Evolutionary conservation across 2,113 vertebrate species (phyloP), one percentile per base, ranked within the genome.

Genomic region (Thymallus thymallus): DNA sequence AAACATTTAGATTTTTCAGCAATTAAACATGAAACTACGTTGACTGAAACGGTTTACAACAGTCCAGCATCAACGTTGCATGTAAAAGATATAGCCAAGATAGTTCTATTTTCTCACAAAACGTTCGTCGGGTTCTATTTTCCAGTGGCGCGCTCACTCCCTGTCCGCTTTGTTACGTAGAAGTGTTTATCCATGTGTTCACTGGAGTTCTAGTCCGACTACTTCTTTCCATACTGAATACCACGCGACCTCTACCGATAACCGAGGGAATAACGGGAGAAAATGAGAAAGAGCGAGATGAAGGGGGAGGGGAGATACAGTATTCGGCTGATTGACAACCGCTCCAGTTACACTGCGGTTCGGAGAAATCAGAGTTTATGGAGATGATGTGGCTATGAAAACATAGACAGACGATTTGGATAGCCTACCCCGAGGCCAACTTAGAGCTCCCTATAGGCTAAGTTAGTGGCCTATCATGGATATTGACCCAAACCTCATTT

Each of bases 191-290:
- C 88, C 88, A 87, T 83, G 87, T 72, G 82, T 74, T 78, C 85
- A 55, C 55, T 48, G 64, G 77, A 73, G 76, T 68, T 76, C 26
- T 71, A 69, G 72, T 64, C 6, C 46, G 41, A 71, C 76, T 69
- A 55, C 73, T 77, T 65, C 58, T 55, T 62, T 83, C 75, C 82
- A 45, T 77, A 69, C 76, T 23, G 74, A 65, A 85, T 81, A 87
- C 88, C 82, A 85, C 73, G 86, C 93, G 93, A 91, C 93, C 91
- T 91, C 92, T 92, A 87, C 83, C 80, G 93, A 85, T 26, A 81
- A 84, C 67, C 80, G 75, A 55, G 65, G 84, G 56, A 76, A 86
- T 86, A 56, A 29, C 65, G 51, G 24, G 56, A 23, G 26, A 13
- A 13, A 29, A 13, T 10, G 71, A 66, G 61, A 51, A 65, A 69